Evolutionary conservation across 92 coral and sea anemone genomes (phyloP).

Genomic region (Hydrozoanthus gracilis): DNA sequence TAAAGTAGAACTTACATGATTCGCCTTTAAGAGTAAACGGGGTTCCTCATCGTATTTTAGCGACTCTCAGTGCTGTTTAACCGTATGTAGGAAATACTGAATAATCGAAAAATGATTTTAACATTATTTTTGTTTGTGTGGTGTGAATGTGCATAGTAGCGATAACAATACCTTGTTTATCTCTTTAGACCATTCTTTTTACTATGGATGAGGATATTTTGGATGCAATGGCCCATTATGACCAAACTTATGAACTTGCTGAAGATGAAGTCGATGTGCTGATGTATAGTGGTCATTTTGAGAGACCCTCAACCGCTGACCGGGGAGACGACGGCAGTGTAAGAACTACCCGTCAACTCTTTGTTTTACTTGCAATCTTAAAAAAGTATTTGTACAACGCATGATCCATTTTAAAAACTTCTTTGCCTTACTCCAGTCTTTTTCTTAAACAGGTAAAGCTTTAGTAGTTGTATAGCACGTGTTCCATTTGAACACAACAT

Average conservation of each 20-base stretch:
- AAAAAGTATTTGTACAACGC: too few species aligned
- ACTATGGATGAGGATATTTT: conserved; percentile 95
- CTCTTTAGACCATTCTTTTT: conserved; percentile 87
- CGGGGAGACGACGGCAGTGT: conserved; percentile 70
- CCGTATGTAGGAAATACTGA: background rate
- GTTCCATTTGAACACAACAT: too few species aligned
- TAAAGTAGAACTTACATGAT: too few species aligned
- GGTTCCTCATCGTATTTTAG: background rate
- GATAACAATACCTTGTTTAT: background rate
- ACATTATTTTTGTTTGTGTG: background rate
- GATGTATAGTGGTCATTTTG: conserved; percentile 76
- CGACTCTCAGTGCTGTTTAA: background rate
- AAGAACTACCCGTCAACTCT: background rate
- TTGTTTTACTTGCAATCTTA: too few species aligned
- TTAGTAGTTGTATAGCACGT: too few species aligned
- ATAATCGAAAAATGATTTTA: too few species aligned
- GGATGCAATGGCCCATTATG: conserved; percentile 94
- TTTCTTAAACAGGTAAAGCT: background rate
- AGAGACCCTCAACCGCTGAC: conserved; percentile 94
- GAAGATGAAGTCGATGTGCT: conserved; percentile 91
- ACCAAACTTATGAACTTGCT: conserved; percentile 93
- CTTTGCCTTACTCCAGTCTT: background rate
- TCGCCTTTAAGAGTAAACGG: too few species aligned
- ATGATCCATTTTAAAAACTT: too few species aligned
- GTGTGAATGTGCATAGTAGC: background rate